Base-by-base conservation (phyloP, 2,113 vertebrate genomes). In the Sebastes fasciatus region DNA sequence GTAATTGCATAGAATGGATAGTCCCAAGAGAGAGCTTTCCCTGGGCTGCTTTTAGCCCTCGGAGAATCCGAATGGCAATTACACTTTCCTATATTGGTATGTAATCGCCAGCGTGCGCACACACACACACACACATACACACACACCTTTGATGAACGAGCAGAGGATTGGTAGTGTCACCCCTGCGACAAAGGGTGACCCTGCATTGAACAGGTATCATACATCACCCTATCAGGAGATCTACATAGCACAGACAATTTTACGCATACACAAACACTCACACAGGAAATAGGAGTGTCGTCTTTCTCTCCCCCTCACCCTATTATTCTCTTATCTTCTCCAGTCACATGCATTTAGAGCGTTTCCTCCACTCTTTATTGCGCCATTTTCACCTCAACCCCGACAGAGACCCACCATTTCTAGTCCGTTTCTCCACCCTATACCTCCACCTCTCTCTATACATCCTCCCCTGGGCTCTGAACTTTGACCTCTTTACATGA, bases 161-260 rank as follows among this genome's bases (percentile, higher is more conserved):
- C 55, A 54, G 40, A 45, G 61, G 86, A 89, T 87, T 78, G 74
- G 68, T 64, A 11, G 74, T 82, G 77, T 89, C 90, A 86, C 75
- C 77, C 16, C 58, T 72, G 71, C 72, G 64, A 78, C 81, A 73
- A 63, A 87, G 34, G 73, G 78, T 78, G 83, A 91, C 86, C 80
- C 65, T 75, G 80, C 48, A 19, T 64, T 78, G 74, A 80, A 74
- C 76, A 78, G 85, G 77, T 80, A 85, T 76, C 84, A 88, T 88
- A 89, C 77, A 90, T 93, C 91, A 91, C 62, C 72, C 70, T 79
- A 86, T 91, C 86, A 70, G 43, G 62, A 72, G 46, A 83, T 90
- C 86, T 77, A 8, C 71, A 78, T 62, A 60, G 46, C 74, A 26
- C 60, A 58, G 43, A 71, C 19, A 12, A 1, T 77, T 75, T 68